Base-by-base conservation (phyloP, 2,888 invertebrate genomes). In the Leucoma salicis region DNA sequence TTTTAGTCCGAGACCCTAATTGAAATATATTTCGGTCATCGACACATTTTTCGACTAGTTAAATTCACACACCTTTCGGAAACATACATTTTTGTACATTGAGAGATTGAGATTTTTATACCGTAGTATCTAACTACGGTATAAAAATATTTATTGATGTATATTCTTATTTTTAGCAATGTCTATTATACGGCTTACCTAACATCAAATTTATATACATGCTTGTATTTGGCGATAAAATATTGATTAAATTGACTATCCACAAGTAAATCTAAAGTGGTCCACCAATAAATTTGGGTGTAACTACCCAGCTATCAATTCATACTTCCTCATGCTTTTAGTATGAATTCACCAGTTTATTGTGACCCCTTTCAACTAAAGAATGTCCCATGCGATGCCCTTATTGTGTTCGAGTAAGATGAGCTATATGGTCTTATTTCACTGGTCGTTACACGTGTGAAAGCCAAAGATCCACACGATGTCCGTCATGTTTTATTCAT, bases 401-500 rank as follows among this genome's bases (percentile, higher is more conserved):
- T 49, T 38, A 35, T 31, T 47, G 46, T 29, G 39, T 42, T 36
- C 48, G 38, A 49, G 42, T 39, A 18, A 39, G 36, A 34, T 36
- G 28, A 40, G 29, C 31, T 14, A 29, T 39, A 43, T 53, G 57
- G 40, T 59, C 63, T 53, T 43, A n/a, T 29, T 62, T 57, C 27
- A 41, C 49, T 76, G 71, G 72, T 53, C 53, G 62, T 56, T 53
- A 47, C 36, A 68, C 59, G 70, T 74, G 74, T 70, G 69, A 75
- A 75, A 67, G 70, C 43, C 44, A 51, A 39, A 68, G 68, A 68
- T 67, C 67, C 70, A 63, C 63, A 64, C 71, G 72, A 82, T 74
- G 71, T 66, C 57, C 47, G 63, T 55, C 60, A 82, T 86, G 82
- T 82, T 77, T 84, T 82, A 86, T 86, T 86, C 82, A 85, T 75